A percentile compares a stretch with the other conserved stretches of the same genome.
phyloP scores from a whole-genome alignment of 2,888 invertebrate genomes.

The Zeuzera pyrina region DNA sequence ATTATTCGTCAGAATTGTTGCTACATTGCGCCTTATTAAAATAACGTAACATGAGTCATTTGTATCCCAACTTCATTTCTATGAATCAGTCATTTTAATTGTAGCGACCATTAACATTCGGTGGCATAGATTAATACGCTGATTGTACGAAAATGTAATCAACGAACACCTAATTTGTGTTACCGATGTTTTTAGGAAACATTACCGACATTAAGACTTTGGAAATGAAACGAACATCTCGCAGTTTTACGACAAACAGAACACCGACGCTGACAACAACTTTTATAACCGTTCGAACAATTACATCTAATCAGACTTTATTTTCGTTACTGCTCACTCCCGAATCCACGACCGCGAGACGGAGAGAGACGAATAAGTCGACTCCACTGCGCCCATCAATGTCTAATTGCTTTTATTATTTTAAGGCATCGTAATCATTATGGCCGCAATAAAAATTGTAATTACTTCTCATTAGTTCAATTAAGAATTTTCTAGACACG shows the following conservation, averaged over 20 bases:
- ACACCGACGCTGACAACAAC: constrained; percentile 65
- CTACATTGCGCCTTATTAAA: constrained; percentile 39
- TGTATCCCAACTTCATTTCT: constrained; percentile 34
- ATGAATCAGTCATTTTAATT: constrained; percentile 55
- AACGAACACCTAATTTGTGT: neutral
- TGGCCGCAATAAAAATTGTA: constrained; percentile 71
- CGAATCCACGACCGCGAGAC: constrained; percentile 21
- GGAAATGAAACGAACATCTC: constrained; percentile 42
- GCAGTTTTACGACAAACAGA: constrained; percentile 66
- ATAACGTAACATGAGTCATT: constrained; percentile 37
- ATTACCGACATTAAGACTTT: constrained; percentile 9
- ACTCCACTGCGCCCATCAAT: constrained; percentile 63
- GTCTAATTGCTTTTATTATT: constrained; percentile 74
- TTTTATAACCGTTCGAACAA: constrained; percentile 72
- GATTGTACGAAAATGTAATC: constrained; percentile 21
- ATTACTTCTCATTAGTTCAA: constrained; percentile 74
- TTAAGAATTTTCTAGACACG: constrained; percentile 72
- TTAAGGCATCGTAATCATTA: constrained; percentile 74
- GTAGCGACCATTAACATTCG: constrained; percentile 34
- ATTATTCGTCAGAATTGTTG: constrained; percentile 22
- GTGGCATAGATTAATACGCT: constrained; percentile 36
- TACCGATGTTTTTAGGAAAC: neutral
- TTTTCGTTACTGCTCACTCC: constrained; percentile 34
- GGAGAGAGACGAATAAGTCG: constrained; percentile 42
- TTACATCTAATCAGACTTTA: constrained; percentile 59